phyloP scores from a whole-genome alignment of 2,888 invertebrate species.

The Pachycephus smyrnensis region DNA sequence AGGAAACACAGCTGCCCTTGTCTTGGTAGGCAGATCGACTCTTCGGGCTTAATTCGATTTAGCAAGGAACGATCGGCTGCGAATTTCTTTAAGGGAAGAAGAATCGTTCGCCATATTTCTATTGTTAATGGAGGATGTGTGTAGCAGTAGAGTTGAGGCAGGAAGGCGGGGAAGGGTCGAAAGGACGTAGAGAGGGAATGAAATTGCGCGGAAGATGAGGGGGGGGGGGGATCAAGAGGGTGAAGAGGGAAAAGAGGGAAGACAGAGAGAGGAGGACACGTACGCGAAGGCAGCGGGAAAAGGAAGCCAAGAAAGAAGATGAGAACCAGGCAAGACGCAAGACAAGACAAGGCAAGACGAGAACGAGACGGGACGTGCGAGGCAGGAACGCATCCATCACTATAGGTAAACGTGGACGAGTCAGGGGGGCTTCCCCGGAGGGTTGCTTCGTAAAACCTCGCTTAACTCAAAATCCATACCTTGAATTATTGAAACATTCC shows the following conservation, averaged over 20 bases:
- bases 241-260: background rate
- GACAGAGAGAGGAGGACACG: background rate
- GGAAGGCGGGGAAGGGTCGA: background rate
- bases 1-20: background rate
- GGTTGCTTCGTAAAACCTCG: conserved; percentile 37
- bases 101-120: background rate
- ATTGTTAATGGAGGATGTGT: conserved; percentile 12
- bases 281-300: background rate
- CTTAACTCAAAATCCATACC: conserved; percentile 51
- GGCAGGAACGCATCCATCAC: conserved; percentile 46
- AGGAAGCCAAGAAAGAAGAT: conserved; percentile 25
- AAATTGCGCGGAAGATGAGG: conserved; percentile 18
- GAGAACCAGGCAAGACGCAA: conserved; percentile 31
- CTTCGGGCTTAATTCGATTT: background rate
- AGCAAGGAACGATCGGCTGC: background rate
- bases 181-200: background rate
- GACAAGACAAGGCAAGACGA: no score
- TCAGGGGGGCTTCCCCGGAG: conserved; percentile 35
- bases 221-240: background rate
- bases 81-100: background rate
- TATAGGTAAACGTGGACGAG: conserved; percentile 40
- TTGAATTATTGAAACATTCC: conserved; percentile 54
- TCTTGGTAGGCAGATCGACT: background rate
- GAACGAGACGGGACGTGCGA: no score
- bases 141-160: background rate